A percentile compares a stretch with the other conserved stretches of the same genome.
phyloP scores from a whole-genome alignment of 2,797 vertebrate species.

The Crypturellus tataupa region DNA sequence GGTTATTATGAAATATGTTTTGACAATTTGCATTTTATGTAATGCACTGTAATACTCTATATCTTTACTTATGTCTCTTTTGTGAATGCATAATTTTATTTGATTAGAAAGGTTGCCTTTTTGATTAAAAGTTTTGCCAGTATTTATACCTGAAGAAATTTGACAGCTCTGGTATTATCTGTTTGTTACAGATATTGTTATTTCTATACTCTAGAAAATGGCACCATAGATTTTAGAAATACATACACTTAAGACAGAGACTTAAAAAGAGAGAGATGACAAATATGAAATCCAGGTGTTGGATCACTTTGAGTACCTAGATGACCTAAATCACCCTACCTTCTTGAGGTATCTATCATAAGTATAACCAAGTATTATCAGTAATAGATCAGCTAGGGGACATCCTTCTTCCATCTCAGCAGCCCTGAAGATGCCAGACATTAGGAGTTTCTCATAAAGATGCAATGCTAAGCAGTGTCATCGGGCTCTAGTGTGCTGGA shows the following conservation, averaged over 20 bases:
- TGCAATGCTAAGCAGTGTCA: not conserved
- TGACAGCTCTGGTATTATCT: not conserved
- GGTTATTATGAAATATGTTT: not conserved
- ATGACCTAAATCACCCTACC: not conserved
- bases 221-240: constrained; percentile 11
- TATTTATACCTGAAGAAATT: not conserved
- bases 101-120: not conserved
- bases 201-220: not conserved
- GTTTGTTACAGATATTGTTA: not conserved
- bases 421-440: not conserved
- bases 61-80: not conserved
- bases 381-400: not conserved
- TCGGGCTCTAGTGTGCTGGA: not conserved
- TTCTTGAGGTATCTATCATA: not conserved
- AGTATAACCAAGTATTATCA: not conserved
- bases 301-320: not conserved
- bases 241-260: not conserved
- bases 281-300: not conserved
- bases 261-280: not conserved
- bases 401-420: not conserved
- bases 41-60: not conserved
- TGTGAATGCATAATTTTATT: not conserved
- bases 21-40: not conserved
- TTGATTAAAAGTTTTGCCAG: not conserved
- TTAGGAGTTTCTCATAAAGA: not conserved